Conservation (phyloP, 1,140 invertebrate species). For the Drosophila littoralis region DNA sequence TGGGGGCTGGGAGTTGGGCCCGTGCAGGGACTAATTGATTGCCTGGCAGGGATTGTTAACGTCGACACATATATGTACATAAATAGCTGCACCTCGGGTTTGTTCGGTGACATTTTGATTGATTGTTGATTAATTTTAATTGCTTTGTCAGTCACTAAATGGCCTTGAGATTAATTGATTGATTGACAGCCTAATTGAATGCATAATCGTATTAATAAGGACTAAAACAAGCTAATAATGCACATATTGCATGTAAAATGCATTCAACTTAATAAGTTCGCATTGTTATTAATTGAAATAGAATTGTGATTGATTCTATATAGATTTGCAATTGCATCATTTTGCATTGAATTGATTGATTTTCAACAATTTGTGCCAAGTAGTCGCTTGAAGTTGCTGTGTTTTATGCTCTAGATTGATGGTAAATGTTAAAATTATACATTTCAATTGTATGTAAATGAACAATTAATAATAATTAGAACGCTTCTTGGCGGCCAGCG, state of each 20-base stretch:
- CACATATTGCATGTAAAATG: neutral
- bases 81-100: slow-evolving; percentile 11
- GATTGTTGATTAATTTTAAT: slow-evolving; percentile 71
- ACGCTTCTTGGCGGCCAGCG: neutral
- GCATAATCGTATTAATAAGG: slow-evolving; percentile 44
- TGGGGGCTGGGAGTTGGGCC: neutral
- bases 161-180: slow-evolving; percentile 43
- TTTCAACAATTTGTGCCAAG: neutral
- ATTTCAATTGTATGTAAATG: neutral
- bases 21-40: slow-evolving; percentile 38
- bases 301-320: slow-evolving; percentile 7
- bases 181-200: slow-evolving; percentile 58
- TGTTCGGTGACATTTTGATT: slow-evolving; percentile 65
- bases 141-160: slow-evolving; percentile 48
- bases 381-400: neutral
- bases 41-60: slow-evolving; percentile 16
- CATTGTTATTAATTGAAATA: neutral
- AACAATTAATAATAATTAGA: neutral
- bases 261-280: slow-evolving; percentile 1
- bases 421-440: neutral
- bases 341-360: neutral
- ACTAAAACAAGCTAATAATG: slow-evolving; percentile 5
- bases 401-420: neutral
- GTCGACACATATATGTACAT: slow-evolving; percentile 5
- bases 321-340: neutral